These are phyloP conservation scores for Triplophysa tibetana DNA, from an alignment of 2,113 vertebrate species.

Conservation along the genomic window DNA sequence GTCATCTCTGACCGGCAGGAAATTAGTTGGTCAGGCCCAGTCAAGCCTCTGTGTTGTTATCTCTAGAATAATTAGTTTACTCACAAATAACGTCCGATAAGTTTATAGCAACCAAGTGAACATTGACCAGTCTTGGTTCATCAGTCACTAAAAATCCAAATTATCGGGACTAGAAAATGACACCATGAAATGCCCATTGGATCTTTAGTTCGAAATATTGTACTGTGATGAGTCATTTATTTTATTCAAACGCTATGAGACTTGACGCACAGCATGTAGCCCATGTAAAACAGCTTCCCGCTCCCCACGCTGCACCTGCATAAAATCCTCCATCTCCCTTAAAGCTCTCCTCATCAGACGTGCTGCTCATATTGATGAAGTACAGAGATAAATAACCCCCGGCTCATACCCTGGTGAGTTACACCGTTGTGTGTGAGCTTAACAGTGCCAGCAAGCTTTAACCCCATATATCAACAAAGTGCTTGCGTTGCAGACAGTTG, in stretches of 20 bases:
- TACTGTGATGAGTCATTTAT: no score
- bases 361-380: not conserved
- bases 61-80: not conserved
- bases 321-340: not conserved
- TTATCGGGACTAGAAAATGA: not conserved
- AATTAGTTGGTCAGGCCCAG: conserved; percentile 12
- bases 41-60: conserved; percentile 9
- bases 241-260: no score
- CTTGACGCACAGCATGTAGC: not conserved
- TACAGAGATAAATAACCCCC: conserved; percentile 5
- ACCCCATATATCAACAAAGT: conserved; percentile 31
- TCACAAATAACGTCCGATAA: not conserved
- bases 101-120: no score
- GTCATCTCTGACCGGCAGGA: conserved; percentile 38
- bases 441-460: not conserved
- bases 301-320: not conserved
- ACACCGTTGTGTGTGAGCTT: conserved; percentile 1
- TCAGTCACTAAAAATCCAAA: not conserved
- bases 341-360: not conserved
- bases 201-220: no score
- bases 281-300: not conserved
- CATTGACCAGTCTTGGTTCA: not conserved
- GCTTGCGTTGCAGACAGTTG: conserved; percentile 21
- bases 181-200: no score
- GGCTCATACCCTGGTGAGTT: conserved; percentile 6